Evolutionary conservation across 2,113 vertebrate species (phyloP).

Genomic region (Larimichthys crocea): DNA sequence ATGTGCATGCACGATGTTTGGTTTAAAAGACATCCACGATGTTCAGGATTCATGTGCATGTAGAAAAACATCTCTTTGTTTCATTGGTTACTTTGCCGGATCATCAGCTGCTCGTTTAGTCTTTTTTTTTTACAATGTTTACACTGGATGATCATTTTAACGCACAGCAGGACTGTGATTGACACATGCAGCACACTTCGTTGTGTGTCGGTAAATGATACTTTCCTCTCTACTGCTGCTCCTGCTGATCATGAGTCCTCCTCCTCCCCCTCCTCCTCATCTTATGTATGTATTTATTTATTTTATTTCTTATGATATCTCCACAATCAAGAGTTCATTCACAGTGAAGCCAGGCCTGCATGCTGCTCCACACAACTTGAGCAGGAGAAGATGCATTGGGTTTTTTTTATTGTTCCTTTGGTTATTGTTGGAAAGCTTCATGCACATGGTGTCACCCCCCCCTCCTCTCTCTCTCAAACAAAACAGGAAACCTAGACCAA

Average conservation of each 20-base stretch:
- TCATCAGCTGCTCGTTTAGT: constrained; percentile 8
- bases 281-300: too few relatives aligned
- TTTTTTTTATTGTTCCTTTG: constrained; percentile 16
- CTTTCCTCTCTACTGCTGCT: neutral
- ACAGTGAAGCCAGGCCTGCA: constrained; percentile 50
- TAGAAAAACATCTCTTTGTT: constrained; percentile 33
- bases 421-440: constrained; percentile 2
- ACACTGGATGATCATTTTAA: neutral
- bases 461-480: too few relatives aligned
- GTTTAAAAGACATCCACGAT: neutral
- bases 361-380: constrained; percentile 47
- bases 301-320: neutral
- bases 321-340: constrained; percentile 34
- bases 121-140: neutral
- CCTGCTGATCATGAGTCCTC: too few relatives aligned
- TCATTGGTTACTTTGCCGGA: neutral
- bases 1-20: constrained; percentile 35
- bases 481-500: constrained; percentile 2
- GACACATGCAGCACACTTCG: constrained; percentile 17
- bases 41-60: neutral
- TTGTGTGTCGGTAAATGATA: neutral
- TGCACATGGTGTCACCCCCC: neutral
- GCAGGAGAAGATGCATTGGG: constrained; percentile 37
- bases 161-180: too few relatives aligned
- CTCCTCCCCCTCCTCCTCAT: too few relatives aligned